phyloP scores from a whole-genome alignment of 2,113 vertebrate genomes.

The Oreochromis aureus region DNA sequence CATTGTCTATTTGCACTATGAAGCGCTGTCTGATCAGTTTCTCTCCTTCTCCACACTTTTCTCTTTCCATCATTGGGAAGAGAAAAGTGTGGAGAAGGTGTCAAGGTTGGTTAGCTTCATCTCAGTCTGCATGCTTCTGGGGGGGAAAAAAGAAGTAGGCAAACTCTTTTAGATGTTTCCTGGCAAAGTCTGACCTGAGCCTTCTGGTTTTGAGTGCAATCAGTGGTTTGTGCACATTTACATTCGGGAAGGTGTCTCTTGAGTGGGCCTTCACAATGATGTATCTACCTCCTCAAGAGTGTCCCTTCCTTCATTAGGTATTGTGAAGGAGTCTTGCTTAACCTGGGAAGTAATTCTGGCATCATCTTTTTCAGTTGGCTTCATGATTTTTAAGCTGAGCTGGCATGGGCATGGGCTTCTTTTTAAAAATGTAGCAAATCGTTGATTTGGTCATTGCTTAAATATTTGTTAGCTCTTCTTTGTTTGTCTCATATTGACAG shows the following conservation, averaged over 20 bases:
- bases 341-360: not conserved
- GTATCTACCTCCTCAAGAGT: not conserved
- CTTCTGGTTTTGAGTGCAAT: not conserved
- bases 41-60: not conserved
- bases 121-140: not conserved
- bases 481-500: not conserved
- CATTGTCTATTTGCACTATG: not conserved
- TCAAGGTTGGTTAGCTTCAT: not conserved
- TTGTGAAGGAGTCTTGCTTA: not conserved
- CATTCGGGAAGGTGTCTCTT: not conserved
- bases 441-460: not conserved
- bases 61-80: not conserved
- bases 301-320: not conserved
- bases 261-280: not conserved
- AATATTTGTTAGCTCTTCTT: not conserved
- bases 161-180: not conserved
- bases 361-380: not conserved
- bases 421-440: not conserved
- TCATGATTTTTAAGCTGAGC: not conserved
- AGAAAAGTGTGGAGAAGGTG: not conserved
- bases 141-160: accelerated
- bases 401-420: not conserved
- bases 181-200: not conserved
- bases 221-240: not conserved
- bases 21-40: not conserved